A percentile compares a stretch with the other conserved stretches of the same genome.
These are phyloP conservation scores for Gasterosteus nipponicus DNA, from an alignment of 2,113 vertebrate species.

Conservation along the genomic window DNA sequence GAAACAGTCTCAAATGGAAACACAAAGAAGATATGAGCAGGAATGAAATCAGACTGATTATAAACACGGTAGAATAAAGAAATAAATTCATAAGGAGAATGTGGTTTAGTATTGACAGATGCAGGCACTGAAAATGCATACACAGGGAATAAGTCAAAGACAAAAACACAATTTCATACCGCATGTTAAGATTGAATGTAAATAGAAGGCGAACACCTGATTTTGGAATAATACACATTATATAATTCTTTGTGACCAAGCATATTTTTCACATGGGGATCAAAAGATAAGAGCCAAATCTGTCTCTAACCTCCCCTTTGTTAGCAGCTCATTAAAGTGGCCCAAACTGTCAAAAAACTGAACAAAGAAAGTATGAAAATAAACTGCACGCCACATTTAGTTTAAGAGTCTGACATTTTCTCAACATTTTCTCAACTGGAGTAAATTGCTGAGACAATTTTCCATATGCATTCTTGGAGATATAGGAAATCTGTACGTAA, in stretches of 20 bases:
- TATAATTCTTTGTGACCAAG: not conserved
- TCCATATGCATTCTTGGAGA: not conserved
- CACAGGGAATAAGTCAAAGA: no score
- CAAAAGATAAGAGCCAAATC: not conserved
- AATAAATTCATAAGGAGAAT: no score
- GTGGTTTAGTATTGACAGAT: not conserved
- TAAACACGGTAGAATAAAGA: no score
- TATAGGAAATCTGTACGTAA: not conserved
- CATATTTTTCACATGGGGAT: not conserved
- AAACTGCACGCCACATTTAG: not conserved
- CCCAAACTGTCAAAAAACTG: not conserved
- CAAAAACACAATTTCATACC: not conserved
- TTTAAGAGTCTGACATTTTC: not conserved
- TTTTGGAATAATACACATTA: not conserved
- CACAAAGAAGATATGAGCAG: not conserved
- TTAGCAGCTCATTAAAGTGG: not conserved
- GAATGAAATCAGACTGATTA: not conserved
- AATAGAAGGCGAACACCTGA: not conserved
- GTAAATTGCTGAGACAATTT: not conserved
- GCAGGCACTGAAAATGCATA: no score
- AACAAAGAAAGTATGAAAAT: not conserved
- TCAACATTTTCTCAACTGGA: not conserved
- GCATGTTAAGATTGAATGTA: not conserved
- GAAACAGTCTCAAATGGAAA: not conserved
- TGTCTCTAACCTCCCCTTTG: not conserved